A percentile compares a stretch with the other conserved stretches of the same genome.
These are phyloP conservation scores for Malurus splendens DNA, from an alignment of 2,797 vertebrate species.

Conservation along the genomic window DNA sequence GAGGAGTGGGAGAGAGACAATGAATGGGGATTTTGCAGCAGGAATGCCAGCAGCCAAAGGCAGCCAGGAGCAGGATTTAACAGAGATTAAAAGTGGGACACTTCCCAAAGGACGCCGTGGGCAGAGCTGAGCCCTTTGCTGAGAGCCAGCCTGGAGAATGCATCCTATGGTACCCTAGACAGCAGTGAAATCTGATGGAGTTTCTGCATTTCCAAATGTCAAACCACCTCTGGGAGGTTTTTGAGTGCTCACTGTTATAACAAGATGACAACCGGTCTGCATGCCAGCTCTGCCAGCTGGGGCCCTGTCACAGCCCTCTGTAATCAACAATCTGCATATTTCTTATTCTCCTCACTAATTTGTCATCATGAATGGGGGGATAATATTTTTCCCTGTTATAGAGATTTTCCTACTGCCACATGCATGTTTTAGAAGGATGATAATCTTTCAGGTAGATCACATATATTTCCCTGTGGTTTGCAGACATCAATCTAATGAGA, in stretches of 20 bases:
- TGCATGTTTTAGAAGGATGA: background rate
- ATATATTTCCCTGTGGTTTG: background rate
- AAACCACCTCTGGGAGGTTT: background rate
- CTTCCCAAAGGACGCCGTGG: fast-evolving
- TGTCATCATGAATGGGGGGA: background rate
- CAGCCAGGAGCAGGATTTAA: background rate
- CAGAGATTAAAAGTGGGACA: background rate
- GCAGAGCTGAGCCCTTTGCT: background rate
- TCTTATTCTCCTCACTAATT: background rate
- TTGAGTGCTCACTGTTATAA: background rate
- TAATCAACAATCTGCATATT: background rate
- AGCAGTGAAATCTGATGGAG: background rate
- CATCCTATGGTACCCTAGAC: fast-evolving
- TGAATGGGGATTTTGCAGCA: fast-evolving
- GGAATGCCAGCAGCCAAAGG: background rate
- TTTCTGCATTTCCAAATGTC: background rate
- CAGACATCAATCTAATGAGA: background rate
- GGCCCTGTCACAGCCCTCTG: background rate
- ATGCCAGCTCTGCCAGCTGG: background rate
- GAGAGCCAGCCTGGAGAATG: background rate
- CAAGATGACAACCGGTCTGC: background rate
- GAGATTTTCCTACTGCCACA: background rate
- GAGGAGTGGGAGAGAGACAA: background rate
- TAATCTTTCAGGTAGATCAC: background rate
- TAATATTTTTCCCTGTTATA: background rate